phyloP scores from a whole-genome alignment of 2,797 vertebrate species.

The Trachurus trachurus region DNA sequence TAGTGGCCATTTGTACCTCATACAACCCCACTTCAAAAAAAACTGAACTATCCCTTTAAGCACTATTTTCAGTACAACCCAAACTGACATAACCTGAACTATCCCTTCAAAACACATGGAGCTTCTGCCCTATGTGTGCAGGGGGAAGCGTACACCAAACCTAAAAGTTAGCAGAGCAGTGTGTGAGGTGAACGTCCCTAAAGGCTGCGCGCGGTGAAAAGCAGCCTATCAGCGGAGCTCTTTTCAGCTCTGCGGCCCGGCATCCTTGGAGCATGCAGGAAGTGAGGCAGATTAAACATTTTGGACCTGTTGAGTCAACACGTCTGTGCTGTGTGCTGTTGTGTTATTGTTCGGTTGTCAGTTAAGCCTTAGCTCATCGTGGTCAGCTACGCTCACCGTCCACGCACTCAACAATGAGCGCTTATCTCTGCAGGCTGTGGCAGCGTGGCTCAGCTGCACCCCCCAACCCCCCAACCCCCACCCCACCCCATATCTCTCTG shows the following conservation, averaged over 20 bases:
- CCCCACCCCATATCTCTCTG: conserved; percentile 28
- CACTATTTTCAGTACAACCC: no score
- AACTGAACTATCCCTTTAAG: no score
- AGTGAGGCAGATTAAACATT: conserved; percentile 81
- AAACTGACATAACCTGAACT: no score
- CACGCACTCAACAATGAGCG: conserved; percentile 70
- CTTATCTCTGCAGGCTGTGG: conserved; percentile 72
- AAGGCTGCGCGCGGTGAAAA: conserved; percentile 43
- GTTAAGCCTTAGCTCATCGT: conserved; percentile 75
- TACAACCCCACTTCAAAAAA: no score
- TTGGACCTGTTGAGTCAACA: conserved; percentile 83
- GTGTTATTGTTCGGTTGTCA: conserved; percentile 84
- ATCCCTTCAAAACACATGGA: background rate
- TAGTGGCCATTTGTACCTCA: no score
- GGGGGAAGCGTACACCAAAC: conserved; percentile 15
- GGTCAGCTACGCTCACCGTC: conserved; percentile 56
- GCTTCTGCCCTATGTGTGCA: background rate
- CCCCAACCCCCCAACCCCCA: no score
- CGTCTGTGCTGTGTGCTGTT: conserved; percentile 71
- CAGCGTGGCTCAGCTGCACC: conserved; percentile 53
- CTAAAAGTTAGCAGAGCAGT: conserved; percentile 44
- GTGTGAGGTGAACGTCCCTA: conserved; percentile 38
- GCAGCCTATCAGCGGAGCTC: conserved; percentile 57
- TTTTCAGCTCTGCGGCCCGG: conserved; percentile 57
- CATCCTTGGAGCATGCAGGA: conserved; percentile 81